These are phyloP conservation scores for Scrobipalpa atriplicella DNA, from an alignment of 2,888 invertebrate genomes.

Conservation along the genomic window DNA sequence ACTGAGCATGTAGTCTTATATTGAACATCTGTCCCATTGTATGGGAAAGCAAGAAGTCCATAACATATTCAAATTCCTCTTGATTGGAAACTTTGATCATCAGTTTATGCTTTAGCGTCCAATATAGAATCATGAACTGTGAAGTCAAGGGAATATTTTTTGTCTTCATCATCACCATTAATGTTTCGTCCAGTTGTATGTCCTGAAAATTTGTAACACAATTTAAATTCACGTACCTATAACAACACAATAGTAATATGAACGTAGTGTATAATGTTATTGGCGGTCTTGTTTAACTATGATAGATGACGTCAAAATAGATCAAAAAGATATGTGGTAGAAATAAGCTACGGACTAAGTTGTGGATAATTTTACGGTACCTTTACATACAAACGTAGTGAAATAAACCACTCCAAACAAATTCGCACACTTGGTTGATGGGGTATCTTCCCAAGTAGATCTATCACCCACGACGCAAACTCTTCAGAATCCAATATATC, in stretches of 20 bases:
- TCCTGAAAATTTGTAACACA: conserved; percentile 51
- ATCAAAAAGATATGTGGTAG: not conserved
- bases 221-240: no score
- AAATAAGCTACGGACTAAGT: not conserved
- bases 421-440: conserved; percentile 69
- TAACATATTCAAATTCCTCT: conserved; percentile 68
- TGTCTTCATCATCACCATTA: conserved; percentile 47
- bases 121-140: conserved; percentile 65
- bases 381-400: conserved; percentile 59
- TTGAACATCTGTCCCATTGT: conserved; percentile 93
- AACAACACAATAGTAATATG: no score
- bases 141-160: conserved; percentile 62
- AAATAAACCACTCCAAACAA: conserved; percentile 69
- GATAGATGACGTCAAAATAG: no score
- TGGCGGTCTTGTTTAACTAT: not conserved
- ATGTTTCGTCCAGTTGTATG: conserved; percentile 53
- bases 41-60: conserved; percentile 85
- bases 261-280: not conserved
- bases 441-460: conserved; percentile 61
- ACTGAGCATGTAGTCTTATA: conserved; percentile 89
- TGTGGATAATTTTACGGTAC: conserved; percentile 46
- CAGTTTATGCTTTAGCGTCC: conserved; percentile 62
- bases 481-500: conserved; percentile 41
- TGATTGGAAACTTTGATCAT: conserved; percentile 38
- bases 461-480: conserved; percentile 58